Conservation (phyloP, 35 echinoderm and acorn worm species). For the Apostichopus japonicus region DNA sequence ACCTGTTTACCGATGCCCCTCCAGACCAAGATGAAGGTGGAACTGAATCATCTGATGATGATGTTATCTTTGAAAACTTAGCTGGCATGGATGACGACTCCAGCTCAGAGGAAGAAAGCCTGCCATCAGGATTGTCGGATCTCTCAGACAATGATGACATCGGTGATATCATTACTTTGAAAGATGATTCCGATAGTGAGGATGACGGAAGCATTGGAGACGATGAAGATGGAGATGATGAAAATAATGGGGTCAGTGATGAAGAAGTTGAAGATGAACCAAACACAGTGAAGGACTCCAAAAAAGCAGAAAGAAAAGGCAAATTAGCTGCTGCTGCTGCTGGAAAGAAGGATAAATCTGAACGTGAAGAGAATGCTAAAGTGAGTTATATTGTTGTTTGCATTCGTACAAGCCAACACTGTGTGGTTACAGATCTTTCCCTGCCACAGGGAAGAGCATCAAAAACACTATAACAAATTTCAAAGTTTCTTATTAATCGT, state of each 20-base stretch:
- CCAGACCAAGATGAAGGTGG: constrained; percentile 47
- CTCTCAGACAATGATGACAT: constrained; percentile 28
- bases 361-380: too few species aligned
- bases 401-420: too few species aligned
- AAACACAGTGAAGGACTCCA: not conserved
- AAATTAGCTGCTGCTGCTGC: not conserved
- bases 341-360: too few species aligned
- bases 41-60: constrained; percentile 30
- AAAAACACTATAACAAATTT: too few species aligned
- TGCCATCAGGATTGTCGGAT: not conserved
- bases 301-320: not conserved
- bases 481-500: too few species aligned
- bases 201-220: constrained; percentile 1
- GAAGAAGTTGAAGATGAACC: constrained; percentile 52
- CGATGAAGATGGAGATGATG: constrained; percentile 41
- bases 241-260: constrained; percentile 37
- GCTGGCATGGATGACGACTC: not conserved
- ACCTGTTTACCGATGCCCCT: constrained; percentile 73
- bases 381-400: too few species aligned
- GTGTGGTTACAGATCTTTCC: too few species aligned
- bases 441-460: too few species aligned
- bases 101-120: constrained; percentile 48
- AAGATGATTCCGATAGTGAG: constrained; percentile 51
- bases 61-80: constrained; percentile 29
- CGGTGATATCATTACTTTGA: constrained; percentile 29